Percentiles rank a stretch among this genome's conserved stretches.
Evolutionary conservation across 2,113 vertebrate genomes (phyloP).

Genomic region (Lutjanus erythropterus): DNA sequence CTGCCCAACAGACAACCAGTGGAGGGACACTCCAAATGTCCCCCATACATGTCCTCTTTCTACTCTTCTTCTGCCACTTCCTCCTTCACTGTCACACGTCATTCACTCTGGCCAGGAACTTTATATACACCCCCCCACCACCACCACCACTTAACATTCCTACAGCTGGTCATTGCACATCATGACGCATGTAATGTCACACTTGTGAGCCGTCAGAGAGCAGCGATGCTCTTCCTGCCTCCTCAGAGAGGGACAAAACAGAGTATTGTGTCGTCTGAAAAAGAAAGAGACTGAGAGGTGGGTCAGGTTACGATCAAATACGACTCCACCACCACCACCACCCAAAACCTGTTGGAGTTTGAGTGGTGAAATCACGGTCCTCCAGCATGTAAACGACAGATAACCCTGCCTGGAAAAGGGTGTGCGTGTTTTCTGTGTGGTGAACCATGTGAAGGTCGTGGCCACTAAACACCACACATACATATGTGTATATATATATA

Average conservation of each 20-base stretch:
- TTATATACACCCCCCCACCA: slow-evolving; percentile 5
- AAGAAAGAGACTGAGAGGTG: slow-evolving; percentile 60
- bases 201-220: slow-evolving; percentile 65
- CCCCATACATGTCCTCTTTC: neutral
- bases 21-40: neutral
- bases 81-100: slow-evolving; percentile 33
- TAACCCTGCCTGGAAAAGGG: slow-evolving; percentile 1
- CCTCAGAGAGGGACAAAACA: slow-evolving; percentile 74
- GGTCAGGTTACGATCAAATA: slow-evolving; percentile 79
- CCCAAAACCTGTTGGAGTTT: slow-evolving; percentile 53
- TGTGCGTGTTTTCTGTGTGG: neutral
- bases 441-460: neutral
- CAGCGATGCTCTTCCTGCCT: slow-evolving; percentile 45
- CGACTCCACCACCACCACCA: slow-evolving; percentile 46
- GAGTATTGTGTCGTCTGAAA: slow-evolving; percentile 70
- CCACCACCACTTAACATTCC: slow-evolving; percentile 74
- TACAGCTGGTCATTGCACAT: slow-evolving; percentile 68
- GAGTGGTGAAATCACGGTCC: slow-evolving; percentile 69
- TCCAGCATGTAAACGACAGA: slow-evolving; percentile 59
- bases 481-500: neutral
- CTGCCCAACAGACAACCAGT: neutral
- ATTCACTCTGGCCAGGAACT: slow-evolving; percentile 26
- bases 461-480: neutral
- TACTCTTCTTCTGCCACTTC: slow-evolving; percentile 13
- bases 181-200: slow-evolving; percentile 79